Base-by-base conservation (phyloP, 1,140 invertebrate genomes). In the Halesus radiatus region DNA sequence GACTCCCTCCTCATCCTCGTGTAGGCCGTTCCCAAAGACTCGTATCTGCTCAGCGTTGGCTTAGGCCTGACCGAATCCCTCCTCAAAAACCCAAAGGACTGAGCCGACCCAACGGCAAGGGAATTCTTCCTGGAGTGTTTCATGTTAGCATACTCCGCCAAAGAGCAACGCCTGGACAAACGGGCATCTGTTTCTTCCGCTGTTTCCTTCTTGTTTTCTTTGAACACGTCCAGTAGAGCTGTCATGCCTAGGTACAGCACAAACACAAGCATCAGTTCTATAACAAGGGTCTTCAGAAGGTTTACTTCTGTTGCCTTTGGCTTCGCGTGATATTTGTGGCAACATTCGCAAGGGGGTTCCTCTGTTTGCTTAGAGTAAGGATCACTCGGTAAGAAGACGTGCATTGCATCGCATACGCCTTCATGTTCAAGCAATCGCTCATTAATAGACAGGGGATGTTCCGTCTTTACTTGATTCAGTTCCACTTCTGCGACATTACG, bases 91-190 rank as follows among this genome's bases (percentile, higher is more conserved):
- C 53, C 66, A 29, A 32, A 13, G 15, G 16, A 6, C 5, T 32
- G n/a, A 13, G 10, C 52, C 1, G 16, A 66, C 15, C 45, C 23
- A 5, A 23, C 15, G 1, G 78, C 45, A 3, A 58, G 50, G 8
- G 81, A 83, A 53, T 81, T 79, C 58, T 76, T 83, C 62, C 82
- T 80, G 26, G 73, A 56, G n/a, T 73, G 79, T 53, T 79, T 83
- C 62, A 76, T 76, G 62, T 81, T 83, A 5, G 82, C 82, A 45
- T 81, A 83, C 50, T 81, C 80, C 10, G 77, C 78, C 73, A 83
- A 45, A 3, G 82, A 83, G 60, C 79, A 81, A 23, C 45, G 20
- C 50, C 82, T 23, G 32, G 64, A 66, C 37, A 56, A 66, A 45
- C 52, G 13, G 22, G 29, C 15, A 22, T 76, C 29, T 16, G 20